Evolutionary conservation across 2,113 vertebrate species (phyloP), one percentile per base, ranked within the genome.

Genomic region (Amphilophus citrinellus): DNA sequence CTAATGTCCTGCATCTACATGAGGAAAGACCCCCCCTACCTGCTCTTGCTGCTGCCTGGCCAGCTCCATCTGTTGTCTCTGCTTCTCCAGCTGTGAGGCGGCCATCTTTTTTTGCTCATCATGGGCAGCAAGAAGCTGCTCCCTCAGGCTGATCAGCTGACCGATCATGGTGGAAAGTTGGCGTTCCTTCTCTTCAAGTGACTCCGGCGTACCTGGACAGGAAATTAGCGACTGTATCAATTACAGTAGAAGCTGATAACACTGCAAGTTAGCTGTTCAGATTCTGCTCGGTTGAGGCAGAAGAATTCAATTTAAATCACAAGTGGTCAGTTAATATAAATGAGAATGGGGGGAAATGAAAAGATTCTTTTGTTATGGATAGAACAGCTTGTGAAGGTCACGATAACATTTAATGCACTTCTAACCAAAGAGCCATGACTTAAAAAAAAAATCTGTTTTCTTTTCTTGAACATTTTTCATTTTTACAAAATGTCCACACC

Each of bases 101-200:
- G 98, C 98, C 96, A 99, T 97, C 93, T 98, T 99, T 89, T 98
- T 98, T 96, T 99, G 97, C 88, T 99, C 97, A 0, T 98, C 98
- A 0, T 98, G 98, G 30, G 98, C 97, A 22, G 97, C 96, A 88
- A 98, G 95, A 83, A 99, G 98, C 95, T 99, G 97, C 96, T 98
- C 98, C 84, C 98, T 96, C 93, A 99, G 96, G 91, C 96, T 97
- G 95, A 98, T 98, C 91, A 99, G 96, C 96, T 99, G 98, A 83
- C 96, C 96, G 83, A 99, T 98, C 97, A 99, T 98, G 78, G 97
- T 97, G 24, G 97, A 98, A 85, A 99, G 97, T 81, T 99, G 98
- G 68, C 95, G 96, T 89, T 99, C 98, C 91, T 99, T 98, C 89
- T 98, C 97, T 89, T 97, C 97, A 91, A 99, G 95, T 27, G 97